Evolutionary conservation across 2,113 vertebrate genomes (phyloP).

Genomic region (Phalacrocorax pelagicus): DNA sequence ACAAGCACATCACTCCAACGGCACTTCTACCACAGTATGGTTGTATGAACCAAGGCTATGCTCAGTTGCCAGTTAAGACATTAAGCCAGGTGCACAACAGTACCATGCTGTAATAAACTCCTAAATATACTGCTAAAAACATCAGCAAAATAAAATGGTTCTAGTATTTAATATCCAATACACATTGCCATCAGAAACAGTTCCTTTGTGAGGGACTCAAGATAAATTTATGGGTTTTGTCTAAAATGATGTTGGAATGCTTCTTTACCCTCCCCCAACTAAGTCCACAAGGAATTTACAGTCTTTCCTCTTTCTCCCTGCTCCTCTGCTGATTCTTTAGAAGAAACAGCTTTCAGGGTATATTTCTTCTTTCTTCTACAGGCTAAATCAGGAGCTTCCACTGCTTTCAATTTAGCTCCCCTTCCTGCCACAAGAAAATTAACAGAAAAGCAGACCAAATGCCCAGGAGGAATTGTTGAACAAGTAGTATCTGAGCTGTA

Average conservation of each 20-base stretch:
- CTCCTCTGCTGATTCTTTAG: not conserved
- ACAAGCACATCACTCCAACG: not conserved
- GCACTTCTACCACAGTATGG: not conserved
- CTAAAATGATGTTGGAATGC: not conserved
- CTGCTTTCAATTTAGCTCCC: constrained; percentile 24
- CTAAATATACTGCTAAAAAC: not conserved
- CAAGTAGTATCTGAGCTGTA: constrained; percentile 7
- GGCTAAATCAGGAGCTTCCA: not conserved
- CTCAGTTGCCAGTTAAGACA: not conserved
- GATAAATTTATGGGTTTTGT: not conserved
- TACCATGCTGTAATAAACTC: not conserved
- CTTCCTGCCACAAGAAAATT: constrained; percentile 24
- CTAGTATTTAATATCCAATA: not conserved
- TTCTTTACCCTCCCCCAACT: not conserved
- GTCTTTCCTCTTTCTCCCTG: not conserved
- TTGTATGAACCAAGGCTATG: not conserved
- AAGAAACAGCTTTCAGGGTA: not conserved
- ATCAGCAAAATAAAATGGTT: not conserved
- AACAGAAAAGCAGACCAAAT: constrained; percentile 45
- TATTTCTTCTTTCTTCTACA: not conserved
- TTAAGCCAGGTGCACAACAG: not conserved
- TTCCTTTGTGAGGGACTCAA: not conserved
- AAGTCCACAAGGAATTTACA: not conserved
- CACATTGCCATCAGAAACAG: not conserved
- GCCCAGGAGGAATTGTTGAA: constrained; percentile 34